Evolutionary conservation across 2,888 invertebrate genomes (phyloP), one percentile per base, ranked within the genome.

Genomic region (Lysandra bellargus): DNA sequence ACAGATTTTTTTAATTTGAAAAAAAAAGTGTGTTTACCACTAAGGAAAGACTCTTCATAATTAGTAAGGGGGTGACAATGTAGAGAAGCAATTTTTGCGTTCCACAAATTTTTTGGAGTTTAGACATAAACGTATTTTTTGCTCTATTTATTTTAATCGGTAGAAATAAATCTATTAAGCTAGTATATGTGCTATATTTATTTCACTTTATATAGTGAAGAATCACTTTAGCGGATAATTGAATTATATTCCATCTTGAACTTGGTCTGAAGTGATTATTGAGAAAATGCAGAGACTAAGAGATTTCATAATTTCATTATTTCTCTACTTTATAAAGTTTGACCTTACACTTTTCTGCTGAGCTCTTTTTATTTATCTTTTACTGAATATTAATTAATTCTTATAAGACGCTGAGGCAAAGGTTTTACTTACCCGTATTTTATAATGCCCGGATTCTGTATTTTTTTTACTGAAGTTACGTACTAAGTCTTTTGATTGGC

Each of bases 251-350:
- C 76, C 53, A 30, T 49, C 53, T 57, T 53, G 76, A 23, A 53
- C 33, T 57, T 30, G 30, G 9, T 57, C 53, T 76, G 12, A 75
- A 76, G 76, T 76, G 57, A 53, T 76, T 49, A 75, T 49, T 76
- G 76, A 53, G 53, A 44, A 76, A 76, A 57, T 53, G 76, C 53
- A 53, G 17, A 23, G 76, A 5, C 69, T 5, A 69, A 69, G 69
- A 74, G 74, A 74, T 74, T 74, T 74, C n/a, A 44, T 74, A 74
- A 44, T 74, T 44, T 14, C 69, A 33, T 69, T 69, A 17, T 69
- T 69, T 69, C 12, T 23, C 69, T 69, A 69, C 33, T 69, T 69
- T 69, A 69, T 69, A 69, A 69, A 69, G 69, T 69, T 69, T 37
- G 37, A 69, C 69, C 69, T 69, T 69, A 33, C 33, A 69, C 33